Evolutionary conservation across 2,888 invertebrate species (phyloP).

Genomic region (Andricus curvator): DNA sequence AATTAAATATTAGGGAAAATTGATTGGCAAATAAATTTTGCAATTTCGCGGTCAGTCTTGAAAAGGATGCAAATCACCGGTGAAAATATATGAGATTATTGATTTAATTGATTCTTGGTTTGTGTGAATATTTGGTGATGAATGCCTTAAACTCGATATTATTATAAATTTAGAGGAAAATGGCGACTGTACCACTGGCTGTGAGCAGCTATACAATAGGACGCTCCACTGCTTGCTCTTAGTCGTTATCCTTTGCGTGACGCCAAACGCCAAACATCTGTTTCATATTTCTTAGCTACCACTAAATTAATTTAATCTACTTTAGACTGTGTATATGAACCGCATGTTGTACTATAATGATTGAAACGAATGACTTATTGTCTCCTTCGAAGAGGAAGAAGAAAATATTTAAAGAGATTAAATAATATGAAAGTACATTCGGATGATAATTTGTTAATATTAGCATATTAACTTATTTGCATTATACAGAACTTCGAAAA

Average conservation of each 20-base stretch:
- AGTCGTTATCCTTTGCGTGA: constrained; percentile 7
- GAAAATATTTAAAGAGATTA: constrained; percentile 2
- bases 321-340: constrained; percentile 6
- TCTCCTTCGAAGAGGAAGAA: neutral
- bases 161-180: constrained; percentile 19
- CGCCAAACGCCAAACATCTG: neutral
- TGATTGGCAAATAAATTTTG: neutral
- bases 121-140: constrained; percentile 34
- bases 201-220: constrained; percentile 36
- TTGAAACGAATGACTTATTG: neutral
- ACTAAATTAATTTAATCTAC: constrained; percentile 19
- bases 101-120: neutral
- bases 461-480: neutral
- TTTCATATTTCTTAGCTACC: constrained; percentile 20
- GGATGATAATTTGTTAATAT: neutral
- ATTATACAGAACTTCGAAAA: neutral
- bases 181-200: constrained; percentile 23
- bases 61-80: neutral
- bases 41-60: neutral
- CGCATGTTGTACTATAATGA: constrained; percentile 23
- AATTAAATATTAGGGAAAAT: no score
- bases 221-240: constrained; percentile 33
- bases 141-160: constrained; percentile 47
- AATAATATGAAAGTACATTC: constrained; percentile 10
- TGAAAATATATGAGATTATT: constrained; percentile 19